Evolutionary conservation across 2,797 vertebrate species (phyloP).

Genomic region (Typhlichthys subterraneus): DNA sequence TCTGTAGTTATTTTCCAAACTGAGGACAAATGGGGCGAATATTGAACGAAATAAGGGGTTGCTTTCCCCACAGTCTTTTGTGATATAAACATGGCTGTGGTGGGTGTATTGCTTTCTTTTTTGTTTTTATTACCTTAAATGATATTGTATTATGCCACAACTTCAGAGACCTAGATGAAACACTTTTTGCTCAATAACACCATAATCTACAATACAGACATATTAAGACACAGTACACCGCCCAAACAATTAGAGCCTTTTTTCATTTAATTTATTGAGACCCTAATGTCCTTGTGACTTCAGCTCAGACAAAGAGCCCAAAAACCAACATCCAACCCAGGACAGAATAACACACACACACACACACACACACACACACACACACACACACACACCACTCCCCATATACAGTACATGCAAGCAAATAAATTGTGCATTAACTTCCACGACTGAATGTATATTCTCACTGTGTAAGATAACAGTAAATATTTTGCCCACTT

Average conservation of each 20-base stretch:
- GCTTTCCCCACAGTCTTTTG: constrained; percentile 62
- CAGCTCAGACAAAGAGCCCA: constrained; percentile 63
- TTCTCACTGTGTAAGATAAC: constrained; percentile 69
- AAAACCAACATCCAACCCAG: constrained; percentile 56
- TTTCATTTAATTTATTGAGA: constrained; percentile 71
- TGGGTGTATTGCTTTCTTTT: constrained; percentile 51
- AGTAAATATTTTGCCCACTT: constrained; percentile 81
- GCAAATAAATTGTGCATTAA: constrained; percentile 51
- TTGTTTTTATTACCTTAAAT: constrained; percentile 67
- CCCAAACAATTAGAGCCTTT: constrained; percentile 68
- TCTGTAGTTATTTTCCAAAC: constrained; percentile 59
- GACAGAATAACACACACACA: constrained; percentile 45
- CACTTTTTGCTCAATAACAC: constrained; percentile 55
- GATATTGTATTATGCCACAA: constrained; percentile 63
- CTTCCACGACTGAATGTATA: constrained; percentile 68
- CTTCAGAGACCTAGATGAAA: constrained; percentile 62
- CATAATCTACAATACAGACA: constrained; percentile 63
- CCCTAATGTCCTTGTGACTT: constrained; percentile 70
- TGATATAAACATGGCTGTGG: constrained; percentile 65
- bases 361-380: neutral
- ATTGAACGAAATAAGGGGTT: constrained; percentile 59
- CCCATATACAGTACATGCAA: constrained; percentile 26
- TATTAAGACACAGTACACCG: constrained; percentile 64
- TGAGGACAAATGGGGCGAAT: constrained; percentile 74
- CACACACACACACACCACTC: neutral